Evolutionary conservation across 2,888 invertebrate genomes (phyloP), one percentile per base, ranked within the genome.

Genomic region (Coenonympha glycerion): DNA sequence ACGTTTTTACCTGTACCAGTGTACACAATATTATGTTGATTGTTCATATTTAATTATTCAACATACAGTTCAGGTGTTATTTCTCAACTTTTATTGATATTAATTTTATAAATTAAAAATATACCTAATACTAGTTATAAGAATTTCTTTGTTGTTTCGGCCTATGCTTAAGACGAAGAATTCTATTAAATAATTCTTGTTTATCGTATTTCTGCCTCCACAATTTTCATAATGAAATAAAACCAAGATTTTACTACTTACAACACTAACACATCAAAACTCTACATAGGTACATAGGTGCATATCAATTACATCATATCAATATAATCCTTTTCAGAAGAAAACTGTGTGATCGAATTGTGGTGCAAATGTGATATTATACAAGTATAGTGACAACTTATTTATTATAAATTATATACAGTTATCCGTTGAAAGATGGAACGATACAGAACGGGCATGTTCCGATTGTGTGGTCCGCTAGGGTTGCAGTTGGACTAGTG

Each of bases 331-430:
- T 66, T 16, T 16, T 33, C 9, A 71, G 61, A 65, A 78, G 75
- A 71, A 73, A 76, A 73, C 55, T 68, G 71, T 68, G 69, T 65
- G 69, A 62, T 63, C 61, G 63, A 63, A 63, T 60, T 55, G 53
- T 62, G 69, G 71, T 73, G 73, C 78, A 77, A 79, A 80, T 85
- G 82, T 83, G 82, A 81, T 80, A 75, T 71, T 79, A 77, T 80
- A 81, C 73, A 76, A 73, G 73, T 74, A 72, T 79, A 78, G 71
- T 72, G 71, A 70, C 66, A 69, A 73, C 63, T 69, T 76, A 79
- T 79, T 73, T 76, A 73, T 70, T 53, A 65, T 62, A 63, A 64
- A 63, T 60, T 64, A 67, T 64, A 69, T 68, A 60, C 58, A 60
- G 66, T 56, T 64, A 65, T 59, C 68, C 61, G 53, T 60, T 63